These are phyloP conservation scores for Cariama cristata DNA, from an alignment of 2,113 vertebrate genomes.

Conservation along the genomic window DNA sequence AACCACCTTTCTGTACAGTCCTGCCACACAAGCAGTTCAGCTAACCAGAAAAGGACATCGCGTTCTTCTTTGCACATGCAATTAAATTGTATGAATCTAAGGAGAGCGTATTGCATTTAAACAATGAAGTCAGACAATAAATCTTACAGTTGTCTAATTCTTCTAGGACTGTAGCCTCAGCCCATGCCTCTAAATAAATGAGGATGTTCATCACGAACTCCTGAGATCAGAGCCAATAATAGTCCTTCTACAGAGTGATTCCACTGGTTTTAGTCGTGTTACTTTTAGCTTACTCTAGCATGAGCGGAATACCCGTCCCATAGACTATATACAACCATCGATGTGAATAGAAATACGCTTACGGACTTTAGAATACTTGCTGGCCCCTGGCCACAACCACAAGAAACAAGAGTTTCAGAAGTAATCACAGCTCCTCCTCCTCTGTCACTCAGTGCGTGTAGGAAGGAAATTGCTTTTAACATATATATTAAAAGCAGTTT, in stretches of 20 bases:
- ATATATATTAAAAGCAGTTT: background rate
- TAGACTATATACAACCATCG: background rate
- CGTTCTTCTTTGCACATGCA: slow-evolving; percentile 33
- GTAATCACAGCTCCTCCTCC: background rate
- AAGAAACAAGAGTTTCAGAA: background rate
- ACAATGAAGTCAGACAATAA: slow-evolving; percentile 36
- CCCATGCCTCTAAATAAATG: background rate
- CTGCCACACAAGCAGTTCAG: background rate
- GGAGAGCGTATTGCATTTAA: slow-evolving; percentile 9
- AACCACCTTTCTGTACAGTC: background rate
- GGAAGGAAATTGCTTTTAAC: background rate
- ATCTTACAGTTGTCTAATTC: background rate
- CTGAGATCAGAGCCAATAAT: background rate
- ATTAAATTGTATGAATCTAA: background rate
- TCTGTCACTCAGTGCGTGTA: background rate
- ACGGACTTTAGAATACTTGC: background rate
- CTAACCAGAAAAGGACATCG: slow-evolving; percentile 44
- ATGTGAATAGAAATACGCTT: background rate
- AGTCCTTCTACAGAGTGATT: background rate
- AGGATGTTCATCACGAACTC: background rate
- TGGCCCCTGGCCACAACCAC: background rate
- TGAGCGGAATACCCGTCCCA: background rate
- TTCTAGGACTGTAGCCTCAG: background rate
- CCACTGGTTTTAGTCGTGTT: background rate
- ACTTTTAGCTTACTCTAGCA: background rate